Evolutionary conservation across 2,888 invertebrate genomes (phyloP).

Genomic region (Scrobipalpa atriplicella): DNA sequence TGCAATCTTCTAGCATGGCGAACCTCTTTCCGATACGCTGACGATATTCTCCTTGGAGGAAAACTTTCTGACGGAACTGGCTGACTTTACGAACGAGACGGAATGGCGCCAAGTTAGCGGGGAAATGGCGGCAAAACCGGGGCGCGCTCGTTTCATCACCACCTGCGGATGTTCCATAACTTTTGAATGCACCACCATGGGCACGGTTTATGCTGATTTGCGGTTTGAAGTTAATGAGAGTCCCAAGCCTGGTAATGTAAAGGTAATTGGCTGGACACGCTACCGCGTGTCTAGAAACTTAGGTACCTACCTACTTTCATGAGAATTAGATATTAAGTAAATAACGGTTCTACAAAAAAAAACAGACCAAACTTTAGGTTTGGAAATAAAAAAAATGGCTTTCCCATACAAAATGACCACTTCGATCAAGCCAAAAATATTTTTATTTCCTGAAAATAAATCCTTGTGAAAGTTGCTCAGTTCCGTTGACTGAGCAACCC

Average conservation of each 20-base stretch:
- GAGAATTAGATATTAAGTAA: no score
- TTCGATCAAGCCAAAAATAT: no score
- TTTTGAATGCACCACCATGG: slow-evolving; percentile 49
- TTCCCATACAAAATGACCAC: no score
- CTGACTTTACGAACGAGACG: slow-evolving; percentile 61
- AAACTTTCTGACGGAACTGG: slow-evolving; percentile 59
- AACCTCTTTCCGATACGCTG: slow-evolving; percentile 48
- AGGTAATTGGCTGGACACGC: no score
- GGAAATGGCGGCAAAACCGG: slow-evolving; percentile 44
- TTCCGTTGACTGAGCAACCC: no score
- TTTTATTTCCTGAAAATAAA: no score
- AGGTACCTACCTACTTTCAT: no score
- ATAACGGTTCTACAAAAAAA: no score
- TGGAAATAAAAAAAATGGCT: no score
- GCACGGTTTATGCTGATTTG: slow-evolving; percentile 53
- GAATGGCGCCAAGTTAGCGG: slow-evolving; percentile 50
- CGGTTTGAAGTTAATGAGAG: slow-evolving; percentile 48
- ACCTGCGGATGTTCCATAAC: slow-evolving; percentile 54
- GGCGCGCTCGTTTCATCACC: slow-evolving; percentile 55
- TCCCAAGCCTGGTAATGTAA: slow-evolving; percentile 43
- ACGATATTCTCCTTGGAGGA: slow-evolving; percentile 61
- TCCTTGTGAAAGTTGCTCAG: no score
- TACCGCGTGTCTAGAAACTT: no score
- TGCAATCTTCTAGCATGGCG: slow-evolving; percentile 51
- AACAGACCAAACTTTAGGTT: no score